Evolutionary conservation across 2,797 vertebrate genomes (phyloP), one percentile per base, ranked within the genome.

Genomic region (Smutsia temminckii): DNA sequence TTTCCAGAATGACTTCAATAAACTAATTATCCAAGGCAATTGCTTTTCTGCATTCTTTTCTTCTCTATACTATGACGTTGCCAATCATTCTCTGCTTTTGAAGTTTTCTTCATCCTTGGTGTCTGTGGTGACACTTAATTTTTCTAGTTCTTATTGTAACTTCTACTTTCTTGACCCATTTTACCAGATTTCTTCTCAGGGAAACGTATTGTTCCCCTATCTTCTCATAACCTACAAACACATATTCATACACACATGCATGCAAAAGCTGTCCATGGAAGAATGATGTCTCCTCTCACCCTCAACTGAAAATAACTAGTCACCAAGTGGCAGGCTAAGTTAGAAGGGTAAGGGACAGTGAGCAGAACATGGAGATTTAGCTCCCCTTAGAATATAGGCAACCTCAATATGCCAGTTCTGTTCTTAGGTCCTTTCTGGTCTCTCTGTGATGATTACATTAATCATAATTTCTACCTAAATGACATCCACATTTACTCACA

Each of bases 1-100:
- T 51, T 71, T 81, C 34, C 55, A 90, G 77, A 71, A 90, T 63
- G 49, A 85, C 42, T 95, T 93, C 80, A 84, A 20, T 80, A 93
- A 89, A 57, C n/a, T 57, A 85, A 89, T 89, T 77, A 74, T 32
- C 79, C 23, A 64, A 69, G 68, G 34, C 55, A 85, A 83, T 53
- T 53, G 25, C 63, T 29, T 92, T 94, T 81, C 49, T 85, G 55
- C 34, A 34, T 37, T 83, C 5, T 85, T 81, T 83, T 94, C n/a
- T 27, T 94, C 27, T 85, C 49, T 29, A 29, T 2, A 13, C 34
- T 16, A 74, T 81, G 40, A 84, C 42, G 29, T 8, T 63, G 53
- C 10, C 18, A 32, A 77, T 81, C 37, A 7, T 77, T 89, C 80
- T 79, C 75, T 66, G 59, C 69, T 93, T 91, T 80, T 40, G 87